Evolutionary conservation across 2,888 invertebrate genomes (phyloP).

Genomic region (Phyllotreta cruciferae): DNA sequence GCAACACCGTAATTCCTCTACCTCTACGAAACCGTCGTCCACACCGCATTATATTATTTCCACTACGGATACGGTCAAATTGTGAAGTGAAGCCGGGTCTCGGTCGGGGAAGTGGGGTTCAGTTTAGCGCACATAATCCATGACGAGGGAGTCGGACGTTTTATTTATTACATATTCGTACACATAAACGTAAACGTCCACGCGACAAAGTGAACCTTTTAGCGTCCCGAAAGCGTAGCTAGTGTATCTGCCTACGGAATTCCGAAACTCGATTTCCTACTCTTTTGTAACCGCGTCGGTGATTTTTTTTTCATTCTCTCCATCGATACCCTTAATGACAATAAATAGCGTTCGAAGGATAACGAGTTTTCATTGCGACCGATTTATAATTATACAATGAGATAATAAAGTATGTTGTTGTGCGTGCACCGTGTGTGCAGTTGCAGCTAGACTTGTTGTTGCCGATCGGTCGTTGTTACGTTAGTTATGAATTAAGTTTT

Average conservation of each 20-base stretch:
- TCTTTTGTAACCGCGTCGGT: conserved; percentile 23
- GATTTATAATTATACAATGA: conserved; percentile 17
- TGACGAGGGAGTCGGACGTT: conserved; percentile 35
- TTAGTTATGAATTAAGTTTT: conserved; percentile 20
- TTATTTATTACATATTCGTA: conserved; percentile 50
- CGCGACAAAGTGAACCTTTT: conserved; percentile 28
- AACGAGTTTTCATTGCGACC: conserved; percentile 30
- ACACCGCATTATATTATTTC: conserved; percentile 8
- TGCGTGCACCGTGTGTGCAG: conserved; percentile 2
- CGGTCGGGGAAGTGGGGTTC: conserved; percentile 35
- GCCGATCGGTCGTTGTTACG: conserved; percentile 9
- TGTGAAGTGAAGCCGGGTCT: conserved; percentile 1
- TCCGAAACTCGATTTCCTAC: conserved; percentile 28
- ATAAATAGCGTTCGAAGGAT: conserved; percentile 35
- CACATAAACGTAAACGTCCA: conserved; percentile 42
- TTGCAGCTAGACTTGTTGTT: conserved; percentile 17
- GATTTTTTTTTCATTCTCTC: neutral
- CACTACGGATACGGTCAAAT: conserved; percentile 18
- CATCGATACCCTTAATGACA: conserved; percentile 14
- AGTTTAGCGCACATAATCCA: conserved; percentile 5
- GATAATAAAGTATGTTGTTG: conserved; percentile 11
- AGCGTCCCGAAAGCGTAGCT: neutral
- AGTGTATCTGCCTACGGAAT: conserved; percentile 18
- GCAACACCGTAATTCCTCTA: neutral
- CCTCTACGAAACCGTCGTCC: conserved; percentile 22